Percentiles rank a stretch among this genome's conserved stretches.
Evolutionary conservation across 2,888 invertebrate genomes (phyloP).

Genomic region (Dromius quadrimaculatus): DNA sequence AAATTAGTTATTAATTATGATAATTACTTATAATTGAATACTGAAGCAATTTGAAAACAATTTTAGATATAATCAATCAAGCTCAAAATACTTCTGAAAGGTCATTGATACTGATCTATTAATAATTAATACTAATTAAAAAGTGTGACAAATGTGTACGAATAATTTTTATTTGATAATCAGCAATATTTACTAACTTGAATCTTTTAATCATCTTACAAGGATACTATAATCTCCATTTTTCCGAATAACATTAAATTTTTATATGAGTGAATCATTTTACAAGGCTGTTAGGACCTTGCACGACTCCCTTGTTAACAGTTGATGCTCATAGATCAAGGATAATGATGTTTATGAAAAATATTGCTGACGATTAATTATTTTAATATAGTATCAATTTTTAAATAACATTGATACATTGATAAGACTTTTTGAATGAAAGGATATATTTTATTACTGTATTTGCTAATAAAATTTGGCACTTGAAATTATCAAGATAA

Average conservation of each 20-base stretch:
- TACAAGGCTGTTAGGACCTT: background rate
- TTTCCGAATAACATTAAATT: too few species aligned
- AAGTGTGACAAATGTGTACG: too few species aligned
- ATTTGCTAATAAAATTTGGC: slow-evolving; percentile 17
- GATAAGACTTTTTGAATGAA: slow-evolving; percentile 14
- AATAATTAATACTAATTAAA: too few species aligned
- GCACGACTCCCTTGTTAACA: background rate
- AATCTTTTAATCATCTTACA: too few species aligned
- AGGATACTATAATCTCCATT: too few species aligned
- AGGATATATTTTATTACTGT: slow-evolving; percentile 17
- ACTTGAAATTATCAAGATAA: slow-evolving; percentile 2
- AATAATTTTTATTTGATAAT: too few species aligned
- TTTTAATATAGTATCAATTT: too few species aligned
- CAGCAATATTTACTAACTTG: too few species aligned
- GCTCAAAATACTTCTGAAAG: background rate
- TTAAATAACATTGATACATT: slow-evolving; percentile 15
- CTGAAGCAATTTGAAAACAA: background rate
- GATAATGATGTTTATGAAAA: too few species aligned
- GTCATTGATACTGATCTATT: slow-evolving; percentile 4
- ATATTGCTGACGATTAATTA: too few species aligned
- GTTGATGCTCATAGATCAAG: slow-evolving; percentile 1
- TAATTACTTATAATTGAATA: background rate
- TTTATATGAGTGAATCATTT: too few species aligned
- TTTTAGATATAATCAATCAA: background rate
- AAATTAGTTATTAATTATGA: background rate